Percentiles rank a stretch among this genome's conserved stretches.
phyloP scores from a whole-genome alignment of 2,888 invertebrate species.

The Chaetogeoica ovagalla region DNA sequence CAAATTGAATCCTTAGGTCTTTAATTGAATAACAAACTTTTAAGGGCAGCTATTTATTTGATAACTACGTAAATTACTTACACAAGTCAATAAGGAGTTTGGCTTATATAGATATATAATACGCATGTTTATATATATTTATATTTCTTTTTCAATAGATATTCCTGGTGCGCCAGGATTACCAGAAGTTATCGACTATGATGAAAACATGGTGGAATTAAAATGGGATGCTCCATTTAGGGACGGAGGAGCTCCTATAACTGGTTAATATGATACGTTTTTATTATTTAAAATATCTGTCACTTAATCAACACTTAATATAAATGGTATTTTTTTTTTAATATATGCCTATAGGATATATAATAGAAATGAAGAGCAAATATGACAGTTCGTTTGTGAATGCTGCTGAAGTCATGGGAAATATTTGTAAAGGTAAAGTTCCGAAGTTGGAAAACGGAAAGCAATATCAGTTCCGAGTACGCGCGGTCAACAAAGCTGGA shows the following conservation, averaged over 20 bases:
- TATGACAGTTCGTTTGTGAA: slow-evolving; percentile 82
- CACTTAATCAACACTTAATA: too few relatives aligned
- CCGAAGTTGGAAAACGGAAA: slow-evolving; percentile 89
- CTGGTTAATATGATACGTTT: slow-evolving; percentile 60
- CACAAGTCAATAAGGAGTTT: background rate
- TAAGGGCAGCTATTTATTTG: too few relatives aligned
- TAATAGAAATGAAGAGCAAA: slow-evolving; percentile 90
- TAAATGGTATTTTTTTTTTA: too few relatives aligned
- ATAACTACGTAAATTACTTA: too few relatives aligned
- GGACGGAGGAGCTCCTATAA: slow-evolving; percentile 92
- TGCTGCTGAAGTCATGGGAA: slow-evolving; percentile 81
- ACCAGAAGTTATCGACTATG: slow-evolving; percentile 88
- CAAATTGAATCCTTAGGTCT: too few relatives aligned
- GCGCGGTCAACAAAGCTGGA: slow-evolving; percentile 96
- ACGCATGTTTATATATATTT: too few relatives aligned
- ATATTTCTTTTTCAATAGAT: slow-evolving; percentile 60
- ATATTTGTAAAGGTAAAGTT: slow-evolving; percentile 82
- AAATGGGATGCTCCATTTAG: slow-evolving; percentile 89
- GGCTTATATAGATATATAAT: too few relatives aligned
- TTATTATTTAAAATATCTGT: too few relatives aligned
- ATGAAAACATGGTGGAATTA: slow-evolving; percentile 85
- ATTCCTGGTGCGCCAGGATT: slow-evolving; percentile 85
- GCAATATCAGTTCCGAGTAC: slow-evolving; percentile 91
- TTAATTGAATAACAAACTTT: too few relatives aligned
- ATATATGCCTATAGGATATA: slow-evolving; percentile 65